Conservation (phyloP, 2,113 vertebrate genomes). For the Brevimyrus niger region DNA sequence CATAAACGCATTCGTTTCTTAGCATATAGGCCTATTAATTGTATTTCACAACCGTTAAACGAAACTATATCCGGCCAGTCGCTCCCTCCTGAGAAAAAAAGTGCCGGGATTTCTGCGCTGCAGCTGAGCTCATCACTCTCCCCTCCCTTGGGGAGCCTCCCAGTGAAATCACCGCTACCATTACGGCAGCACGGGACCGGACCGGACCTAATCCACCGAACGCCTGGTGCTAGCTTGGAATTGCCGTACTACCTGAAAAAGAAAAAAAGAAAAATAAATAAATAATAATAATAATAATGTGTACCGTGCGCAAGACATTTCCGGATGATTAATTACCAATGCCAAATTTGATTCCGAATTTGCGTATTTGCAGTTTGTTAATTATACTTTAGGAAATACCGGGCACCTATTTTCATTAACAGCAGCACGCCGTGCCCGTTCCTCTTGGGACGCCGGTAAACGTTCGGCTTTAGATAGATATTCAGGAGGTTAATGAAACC, state of each 20-base stretch:
- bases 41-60: background rate
- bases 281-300: background rate
- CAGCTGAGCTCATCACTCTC: slow-evolving; percentile 57
- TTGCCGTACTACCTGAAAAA: background rate
- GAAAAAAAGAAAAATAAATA: background rate
- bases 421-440: background rate
- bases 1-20: background rate
- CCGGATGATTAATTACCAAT: background rate
- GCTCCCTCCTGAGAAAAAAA: background rate
- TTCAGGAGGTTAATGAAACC: slow-evolving; percentile 15
- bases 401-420: background rate
- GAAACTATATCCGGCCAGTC: background rate
- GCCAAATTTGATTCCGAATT: background rate
- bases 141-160: slow-evolving; percentile 27
- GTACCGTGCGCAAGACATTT: background rate
- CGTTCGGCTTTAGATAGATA: background rate
- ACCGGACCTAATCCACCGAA: background rate
- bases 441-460: background rate
- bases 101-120: slow-evolving; percentile 23
- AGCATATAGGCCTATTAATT: background rate
- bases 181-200: slow-evolving; percentile 37
- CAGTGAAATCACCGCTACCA: slow-evolving; percentile 63
- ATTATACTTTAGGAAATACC: background rate
- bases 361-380: background rate
- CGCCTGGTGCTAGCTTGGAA: background rate